phyloP scores from a whole-genome alignment of 1,140 invertebrate species.

The Spodoptera litura region DNA sequence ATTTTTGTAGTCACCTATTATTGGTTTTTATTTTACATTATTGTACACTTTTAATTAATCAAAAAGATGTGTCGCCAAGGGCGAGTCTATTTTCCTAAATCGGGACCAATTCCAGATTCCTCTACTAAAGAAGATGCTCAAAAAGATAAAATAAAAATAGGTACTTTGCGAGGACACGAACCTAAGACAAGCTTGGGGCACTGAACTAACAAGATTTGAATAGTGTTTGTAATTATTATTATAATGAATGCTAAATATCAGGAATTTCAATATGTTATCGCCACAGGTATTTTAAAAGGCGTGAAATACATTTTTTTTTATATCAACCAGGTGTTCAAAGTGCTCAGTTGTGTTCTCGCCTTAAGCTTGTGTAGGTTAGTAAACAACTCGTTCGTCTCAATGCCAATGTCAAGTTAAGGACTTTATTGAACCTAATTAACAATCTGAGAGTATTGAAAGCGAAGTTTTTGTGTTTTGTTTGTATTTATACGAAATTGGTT shows the following conservation, averaged over 20 bases:
- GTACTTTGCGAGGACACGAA: too few relatives aligned
- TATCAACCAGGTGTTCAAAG: neutral
- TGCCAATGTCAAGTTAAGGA: slow-evolving; percentile 22
- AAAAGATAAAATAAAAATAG: too few relatives aligned
- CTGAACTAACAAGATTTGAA: too few relatives aligned
- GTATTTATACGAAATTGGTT: neutral
- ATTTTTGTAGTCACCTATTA: neutral
- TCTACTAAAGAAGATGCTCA: too few relatives aligned
- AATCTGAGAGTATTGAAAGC: slow-evolving; percentile 5
- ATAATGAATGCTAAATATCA: too few relatives aligned
- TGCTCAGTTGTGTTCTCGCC: neutral
- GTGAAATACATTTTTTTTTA: neutral
- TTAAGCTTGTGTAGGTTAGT: slow-evolving; percentile 10
- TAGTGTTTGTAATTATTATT: too few relatives aligned
- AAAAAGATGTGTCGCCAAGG: too few relatives aligned
- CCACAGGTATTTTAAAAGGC: neutral
- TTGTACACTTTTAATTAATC: too few relatives aligned
- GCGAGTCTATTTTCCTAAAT: too few relatives aligned
- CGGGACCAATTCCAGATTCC: too few relatives aligned
- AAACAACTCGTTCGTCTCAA: slow-evolving; percentile 12
- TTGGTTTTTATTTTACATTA: too few relatives aligned
- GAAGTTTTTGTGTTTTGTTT: neutral
- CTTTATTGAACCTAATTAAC: slow-evolving; percentile 32
- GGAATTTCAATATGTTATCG: neutral
- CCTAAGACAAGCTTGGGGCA: too few relatives aligned